phyloP scores from a whole-genome alignment of 2,888 invertebrate species.

The Hydropsyche betteni region DNA sequence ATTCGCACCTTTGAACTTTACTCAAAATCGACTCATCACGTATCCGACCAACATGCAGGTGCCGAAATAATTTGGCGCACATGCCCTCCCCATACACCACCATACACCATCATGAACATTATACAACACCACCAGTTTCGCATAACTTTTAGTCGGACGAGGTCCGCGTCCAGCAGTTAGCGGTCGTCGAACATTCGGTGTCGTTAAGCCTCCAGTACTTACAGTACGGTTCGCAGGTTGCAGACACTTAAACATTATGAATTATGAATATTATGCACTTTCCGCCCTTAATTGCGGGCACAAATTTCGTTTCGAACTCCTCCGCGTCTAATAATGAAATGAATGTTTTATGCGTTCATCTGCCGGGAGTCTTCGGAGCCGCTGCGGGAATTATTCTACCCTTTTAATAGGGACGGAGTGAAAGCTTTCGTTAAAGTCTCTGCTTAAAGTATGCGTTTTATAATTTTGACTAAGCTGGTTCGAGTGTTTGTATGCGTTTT shows the following conservation, averaged over 20 bases:
- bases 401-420: neutral
- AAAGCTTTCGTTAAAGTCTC: no score
- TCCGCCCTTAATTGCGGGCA: constrained; percentile 49
- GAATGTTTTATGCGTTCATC: constrained; percentile 50
- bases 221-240: neutral
- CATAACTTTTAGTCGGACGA: no score
- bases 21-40: no score
- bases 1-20: no score
- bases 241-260: constrained; percentile 48
- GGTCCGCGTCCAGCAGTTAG: neutral
- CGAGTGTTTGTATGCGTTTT: no score
- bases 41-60: no score
- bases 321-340: constrained; percentile 47
- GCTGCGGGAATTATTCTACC: constrained; percentile 7
- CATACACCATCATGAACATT: no score
- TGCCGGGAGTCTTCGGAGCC: constrained; percentile 32
- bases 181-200: neutral
- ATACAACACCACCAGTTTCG: no score
- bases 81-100: no score
- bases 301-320: constrained; percentile 49
- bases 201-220: constrained; percentile 17
- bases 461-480: no score
- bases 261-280: constrained; percentile 50
- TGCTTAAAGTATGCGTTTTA: no score
- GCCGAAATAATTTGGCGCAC: no score